These are phyloP conservation scores for Caenorhabditis briggsae DNA, from an alignment of 1,140 invertebrate species.

Conservation along the genomic window DNA sequence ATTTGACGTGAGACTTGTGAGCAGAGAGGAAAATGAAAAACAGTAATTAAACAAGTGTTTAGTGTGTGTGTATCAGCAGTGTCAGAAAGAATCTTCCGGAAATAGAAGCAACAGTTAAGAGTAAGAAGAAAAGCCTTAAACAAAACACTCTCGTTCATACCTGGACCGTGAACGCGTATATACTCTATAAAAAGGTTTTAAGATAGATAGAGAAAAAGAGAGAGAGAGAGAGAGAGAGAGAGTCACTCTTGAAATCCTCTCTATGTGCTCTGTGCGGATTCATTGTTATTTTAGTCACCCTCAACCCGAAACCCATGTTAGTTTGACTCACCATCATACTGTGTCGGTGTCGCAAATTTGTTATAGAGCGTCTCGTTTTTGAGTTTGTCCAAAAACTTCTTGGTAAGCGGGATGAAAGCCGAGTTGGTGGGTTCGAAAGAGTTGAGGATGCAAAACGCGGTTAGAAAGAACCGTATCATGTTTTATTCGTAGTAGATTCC, in stretches of 20 bases:
- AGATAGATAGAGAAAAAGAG: not conserved
- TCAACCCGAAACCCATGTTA: not conserved
- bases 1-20: slow-evolving; percentile 11
- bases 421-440: slow-evolving; percentile 24
- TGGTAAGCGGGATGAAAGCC: slow-evolving; percentile 61
- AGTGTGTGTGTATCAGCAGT: slow-evolving; percentile 39
- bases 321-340: slow-evolving; percentile 71
- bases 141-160: slow-evolving; percentile 43
- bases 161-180: slow-evolving; percentile 53
- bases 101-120: slow-evolving; percentile 43
- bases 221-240: not conserved
- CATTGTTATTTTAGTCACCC: not conserved
- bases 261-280: not conserved
- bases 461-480: slow-evolving; percentile 22
- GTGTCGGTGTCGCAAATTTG: slow-evolving; percentile 75
- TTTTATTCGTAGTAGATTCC: not conserved
- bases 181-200: slow-evolving; percentile 51
- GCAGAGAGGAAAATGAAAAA: not conserved
- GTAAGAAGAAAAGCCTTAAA: slow-evolving; percentile 42
- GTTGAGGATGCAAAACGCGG: not conserved
- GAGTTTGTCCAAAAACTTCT: slow-evolving; percentile 70
- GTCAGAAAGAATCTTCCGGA: slow-evolving; percentile 22
- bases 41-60: not conserved
- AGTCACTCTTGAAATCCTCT: no score
- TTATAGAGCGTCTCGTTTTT: slow-evolving; percentile 72